Evolutionary conservation across 2,113 vertebrate genomes (phyloP), one percentile per base, ranked within the genome.

Genomic region (Irena cyanogastra): DNA sequence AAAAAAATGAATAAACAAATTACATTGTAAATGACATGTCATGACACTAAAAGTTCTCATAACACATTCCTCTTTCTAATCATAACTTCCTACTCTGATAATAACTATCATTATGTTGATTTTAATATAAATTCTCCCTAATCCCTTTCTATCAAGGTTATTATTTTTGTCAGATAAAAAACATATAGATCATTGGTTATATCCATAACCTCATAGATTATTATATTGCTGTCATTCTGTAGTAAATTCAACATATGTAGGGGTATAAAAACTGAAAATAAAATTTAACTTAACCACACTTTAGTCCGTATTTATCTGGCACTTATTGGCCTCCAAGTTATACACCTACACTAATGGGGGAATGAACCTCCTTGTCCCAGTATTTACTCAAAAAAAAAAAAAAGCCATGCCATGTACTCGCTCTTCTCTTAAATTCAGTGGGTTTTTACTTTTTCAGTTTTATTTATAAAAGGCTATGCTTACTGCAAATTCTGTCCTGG

Each of bases 401-500:
- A n/a, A n/a, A n/a, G n/a, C n/a, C 5, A 9, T 13, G 23, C 19
- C 24, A 26, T 7, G 7, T 59, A 70, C 17, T 66, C 37, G 70
- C 31, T 42, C 20, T 61, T 39, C 47, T 63, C 54, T 61, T 72
- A 53, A 80, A 80, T 54, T 64, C 41, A 50, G 27, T 24, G 21
- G 5, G 8, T 15, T 30, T 45, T 35, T 60, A 77, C 33, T 64
- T 28, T 47, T 91, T 75, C 20, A 20, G n/a, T 53, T 95, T 81
- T 90, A 93, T 92, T 97, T 94, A 94, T 66, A 94, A 94, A 95
- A 95, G 60, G 63, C 70, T 96, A 89, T 74, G 80, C 50, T 95
- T 93, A 91, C 78, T 91, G 61, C 57, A 90, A 89, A 97, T 95
- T 93, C 87, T 86, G 61, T 95, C 96, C 97, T 91, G 90, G 42